Percentiles rank a stretch among this genome's conserved stretches.
These are phyloP conservation scores for Balaenoptera acutorostrata DNA, from an alignment of 2,113 vertebrate species.

Conservation along the genomic window DNA sequence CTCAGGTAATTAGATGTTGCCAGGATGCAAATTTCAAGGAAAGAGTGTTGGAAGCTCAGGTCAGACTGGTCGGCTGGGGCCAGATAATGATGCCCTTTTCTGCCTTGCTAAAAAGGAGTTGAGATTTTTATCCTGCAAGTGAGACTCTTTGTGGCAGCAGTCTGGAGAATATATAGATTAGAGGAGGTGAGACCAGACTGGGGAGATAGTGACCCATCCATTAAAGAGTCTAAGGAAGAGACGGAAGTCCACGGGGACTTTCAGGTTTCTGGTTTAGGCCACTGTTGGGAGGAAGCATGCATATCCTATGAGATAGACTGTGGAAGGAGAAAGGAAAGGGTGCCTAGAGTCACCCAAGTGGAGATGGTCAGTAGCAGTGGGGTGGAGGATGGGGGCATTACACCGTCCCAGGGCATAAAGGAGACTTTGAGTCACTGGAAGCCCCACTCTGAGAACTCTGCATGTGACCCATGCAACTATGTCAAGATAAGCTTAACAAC, in stretches of 20 bases:
- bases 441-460: background rate
- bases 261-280: background rate
- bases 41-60: background rate
- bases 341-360: background rate
- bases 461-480: background rate
- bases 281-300: background rate
- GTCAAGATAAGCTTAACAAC: background rate
- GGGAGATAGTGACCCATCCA: background rate
- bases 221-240: background rate
- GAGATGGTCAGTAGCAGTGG: too few relatives aligned
- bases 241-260: background rate
- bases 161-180: background rate
- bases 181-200: background rate
- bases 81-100: conserved; percentile 44
- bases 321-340: background rate
- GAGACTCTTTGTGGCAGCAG: background rate
- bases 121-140: conserved; percentile 15
- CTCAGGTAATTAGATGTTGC: conserved; percentile 43
- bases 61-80: conserved; percentile 34
- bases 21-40: conserved; percentile 30
- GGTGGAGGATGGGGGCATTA: background rate
- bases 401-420: background rate
- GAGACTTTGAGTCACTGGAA: background rate
- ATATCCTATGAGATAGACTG: background rate
- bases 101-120: background rate